Conservation (phyloP, 1,140 invertebrate species). For the Ladona fulva region DNA sequence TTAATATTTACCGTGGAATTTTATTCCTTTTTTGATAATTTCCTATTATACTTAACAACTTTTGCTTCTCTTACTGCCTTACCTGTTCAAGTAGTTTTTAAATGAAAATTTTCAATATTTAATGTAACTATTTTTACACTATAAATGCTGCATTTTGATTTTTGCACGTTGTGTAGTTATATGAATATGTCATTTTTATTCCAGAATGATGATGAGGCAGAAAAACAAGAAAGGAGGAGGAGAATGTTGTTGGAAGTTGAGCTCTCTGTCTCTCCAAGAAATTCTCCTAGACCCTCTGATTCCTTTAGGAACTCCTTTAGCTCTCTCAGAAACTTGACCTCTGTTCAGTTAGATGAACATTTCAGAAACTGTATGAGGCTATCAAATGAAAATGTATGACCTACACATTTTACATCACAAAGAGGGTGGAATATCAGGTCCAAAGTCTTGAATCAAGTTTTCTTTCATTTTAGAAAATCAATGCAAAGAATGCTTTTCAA, state of each 20-base stretch:
- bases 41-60: no score
- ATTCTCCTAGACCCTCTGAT: no score
- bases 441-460: constrained; percentile 18
- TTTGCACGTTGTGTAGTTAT: background rate
- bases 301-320: constrained; percentile 23
- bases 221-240: constrained; percentile 31
- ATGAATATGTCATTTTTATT: background rate
- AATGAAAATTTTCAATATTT: background rate
- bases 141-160: background rate
- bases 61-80: no score
- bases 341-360: constrained; percentile 48
- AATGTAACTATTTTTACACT: no score
- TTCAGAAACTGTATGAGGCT: constrained; percentile 57
- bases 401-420: constrained; percentile 11
- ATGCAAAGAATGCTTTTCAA: constrained; percentile 73
- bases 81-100: no score
- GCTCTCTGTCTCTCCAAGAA: constrained; percentile 23
- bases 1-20: no score
- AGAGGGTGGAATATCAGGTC: background rate
- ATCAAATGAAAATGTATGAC: constrained; percentile 53
- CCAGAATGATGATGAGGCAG: constrained; percentile 33
- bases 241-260: constrained; percentile 30
- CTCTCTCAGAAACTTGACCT: constrained; percentile 31
- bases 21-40: background rate
- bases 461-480: constrained; percentile 59